A percentile compares a stretch with the other conserved stretches of the same genome.
Evolutionary conservation across 1,140 invertebrate species (phyloP).

Genomic region (Parasteatoda tepidariorum): DNA sequence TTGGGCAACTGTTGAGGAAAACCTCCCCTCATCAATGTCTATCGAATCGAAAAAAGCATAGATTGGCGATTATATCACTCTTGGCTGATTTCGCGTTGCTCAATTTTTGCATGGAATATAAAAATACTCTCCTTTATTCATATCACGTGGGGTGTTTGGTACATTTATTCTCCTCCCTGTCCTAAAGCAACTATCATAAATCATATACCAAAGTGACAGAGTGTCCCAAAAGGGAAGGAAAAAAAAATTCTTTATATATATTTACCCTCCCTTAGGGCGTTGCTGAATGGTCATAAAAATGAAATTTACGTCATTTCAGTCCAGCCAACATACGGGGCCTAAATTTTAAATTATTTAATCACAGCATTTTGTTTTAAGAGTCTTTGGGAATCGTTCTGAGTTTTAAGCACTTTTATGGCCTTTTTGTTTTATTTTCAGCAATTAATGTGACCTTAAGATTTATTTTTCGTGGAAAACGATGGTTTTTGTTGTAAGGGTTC

Average conservation of each 20-base stretch:
- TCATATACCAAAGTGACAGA: slow-evolving; percentile 53
- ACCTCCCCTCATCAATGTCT: neutral
- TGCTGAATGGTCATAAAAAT: neutral
- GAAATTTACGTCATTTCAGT: neutral
- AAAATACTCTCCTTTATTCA: slow-evolving; percentile 45
- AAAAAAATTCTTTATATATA: too few species aligned
- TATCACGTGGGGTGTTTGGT: slow-evolving; percentile 29
- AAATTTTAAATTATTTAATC: too few species aligned
- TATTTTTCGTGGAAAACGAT: too few species aligned
- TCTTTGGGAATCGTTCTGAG: too few species aligned
- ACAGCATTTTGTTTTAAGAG: too few species aligned
- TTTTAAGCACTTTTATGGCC: too few species aligned
- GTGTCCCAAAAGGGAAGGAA: neutral
- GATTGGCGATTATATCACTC: slow-evolving; percentile 47
- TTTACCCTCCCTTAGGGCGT: neutral
- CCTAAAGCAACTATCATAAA: neutral
- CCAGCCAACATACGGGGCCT: neutral
- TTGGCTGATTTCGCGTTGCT: neutral
- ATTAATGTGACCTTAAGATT: too few species aligned
- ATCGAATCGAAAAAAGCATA: slow-evolving; percentile 29
- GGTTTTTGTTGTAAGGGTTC: too few species aligned
- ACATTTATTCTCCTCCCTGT: neutral
- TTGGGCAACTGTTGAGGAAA: slow-evolving; percentile 52
- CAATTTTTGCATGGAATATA: neutral
- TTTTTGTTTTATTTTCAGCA: too few species aligned